Conservation (phyloP, 2,888 invertebrate genomes). For the Dromius quadrimaculatus region DNA sequence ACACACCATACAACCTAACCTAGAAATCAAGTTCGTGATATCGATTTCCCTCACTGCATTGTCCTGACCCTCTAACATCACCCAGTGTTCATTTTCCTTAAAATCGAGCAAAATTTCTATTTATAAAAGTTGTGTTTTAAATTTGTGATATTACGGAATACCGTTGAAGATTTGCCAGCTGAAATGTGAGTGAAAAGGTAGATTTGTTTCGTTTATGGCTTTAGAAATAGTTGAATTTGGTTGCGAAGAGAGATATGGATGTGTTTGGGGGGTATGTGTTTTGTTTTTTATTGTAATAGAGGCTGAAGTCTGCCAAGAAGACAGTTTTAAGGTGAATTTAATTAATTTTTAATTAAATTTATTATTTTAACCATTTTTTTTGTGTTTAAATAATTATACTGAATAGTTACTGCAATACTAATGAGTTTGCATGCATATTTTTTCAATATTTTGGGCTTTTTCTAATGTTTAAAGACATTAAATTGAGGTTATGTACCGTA, state of each 20-base stretch:
- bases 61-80: slow-evolving; percentile 2
- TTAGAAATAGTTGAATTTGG: neutral
- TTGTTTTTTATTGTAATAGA: slow-evolving; percentile 19
- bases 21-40: slow-evolving; percentile 15
- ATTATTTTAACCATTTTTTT: too few species aligned
- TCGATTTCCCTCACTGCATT: slow-evolving; percentile 7
- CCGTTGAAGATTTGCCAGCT: slow-evolving; percentile 8
- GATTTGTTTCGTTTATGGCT: neutral
- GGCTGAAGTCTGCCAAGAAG: neutral
- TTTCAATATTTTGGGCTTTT: too few species aligned
- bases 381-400: too few species aligned
- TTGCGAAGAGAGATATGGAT: neutral
- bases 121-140: slow-evolving; percentile 15
- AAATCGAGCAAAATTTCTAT: too few species aligned
- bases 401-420: too few species aligned
- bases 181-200: slow-evolving; percentile 2
- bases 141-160: neutral
- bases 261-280: neutral
- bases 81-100: neutral
- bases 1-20: neutral
- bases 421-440: too few species aligned
- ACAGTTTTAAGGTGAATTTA: neutral
- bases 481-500: too few species aligned
- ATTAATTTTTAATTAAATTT: neutral
- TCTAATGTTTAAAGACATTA: too few species aligned